Evolutionary conservation across 2,113 vertebrate species (phyloP), one percentile per base, ranked within the genome.

Genomic region (Guaruba guarouba): DNA sequence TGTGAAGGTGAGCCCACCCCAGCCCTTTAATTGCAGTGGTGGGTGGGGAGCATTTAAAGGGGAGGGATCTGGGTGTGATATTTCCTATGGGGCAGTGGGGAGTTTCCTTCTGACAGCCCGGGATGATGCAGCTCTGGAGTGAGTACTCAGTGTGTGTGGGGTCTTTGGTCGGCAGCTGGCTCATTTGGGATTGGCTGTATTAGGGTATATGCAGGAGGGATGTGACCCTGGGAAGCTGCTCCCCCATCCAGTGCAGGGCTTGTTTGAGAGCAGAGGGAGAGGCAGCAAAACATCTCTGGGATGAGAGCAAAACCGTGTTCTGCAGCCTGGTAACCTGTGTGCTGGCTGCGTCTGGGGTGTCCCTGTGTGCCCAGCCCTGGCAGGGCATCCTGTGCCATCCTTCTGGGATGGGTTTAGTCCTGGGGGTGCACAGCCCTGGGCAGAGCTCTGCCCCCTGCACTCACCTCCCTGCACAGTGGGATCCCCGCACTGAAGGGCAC

Each of bases 341-440:
- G 55, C 15, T 37, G 67, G 25, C 33, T 23, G 37, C 20, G 17
- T 11, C 43, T 13, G 49, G 24, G 57, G 11, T 59, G 49, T 25
- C 41, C 16, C 41, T 41, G 7, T 7, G 0, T 5, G 4, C 6
- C 49, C 59, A 46, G 49, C 17, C 18, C 43, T 12, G 31, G 51
- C 20, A 59, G 9, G 29, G 0, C 0, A 18, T 27, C 18, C 35
- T 8, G 8, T 10, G 14, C 69, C 2, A 1, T 2, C 28, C 37
- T 33, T 37, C 51, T 0, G 5, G 22, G 78, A 13, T 6, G 6
- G 13, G 23, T 43, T 49, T 62, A 8, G 13, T 13, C 55, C 33
- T 57, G 55, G 57, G 57, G 57, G 20, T n/a, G 57, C 57, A n/a
- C 20, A 59, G 33, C 33, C 57, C 57, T 23, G 33, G 27, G 39